These are phyloP conservation scores for Carassius gibelio DNA, from an alignment of 2,113 vertebrate species.

Conservation along the genomic window DNA sequence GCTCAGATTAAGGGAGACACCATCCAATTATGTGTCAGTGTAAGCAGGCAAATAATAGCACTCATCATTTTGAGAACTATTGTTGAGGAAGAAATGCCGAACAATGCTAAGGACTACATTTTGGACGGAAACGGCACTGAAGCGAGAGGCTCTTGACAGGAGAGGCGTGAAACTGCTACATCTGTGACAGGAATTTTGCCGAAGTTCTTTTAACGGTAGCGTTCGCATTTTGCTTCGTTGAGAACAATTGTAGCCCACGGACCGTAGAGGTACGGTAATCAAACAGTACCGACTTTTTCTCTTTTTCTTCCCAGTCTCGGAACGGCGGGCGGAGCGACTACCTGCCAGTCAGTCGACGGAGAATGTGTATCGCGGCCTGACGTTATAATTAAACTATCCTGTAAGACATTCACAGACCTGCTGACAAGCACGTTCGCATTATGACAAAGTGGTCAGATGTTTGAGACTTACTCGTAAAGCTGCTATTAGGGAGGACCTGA, in stretches of 20 bases:
- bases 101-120: slow-evolving; percentile 56
- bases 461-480: slow-evolving; percentile 77
- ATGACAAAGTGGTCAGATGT: slow-evolving; percentile 80
- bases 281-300: slow-evolving; percentile 77
- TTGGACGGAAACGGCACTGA: slow-evolving; percentile 41
- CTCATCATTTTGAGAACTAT: slow-evolving; percentile 61
- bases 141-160: slow-evolving; percentile 56
- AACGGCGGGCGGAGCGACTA: slow-evolving; percentile 75
- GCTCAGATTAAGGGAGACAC: slow-evolving; percentile 57
- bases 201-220: slow-evolving; percentile 48
- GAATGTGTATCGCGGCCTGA: slow-evolving; percentile 76
- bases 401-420: slow-evolving; percentile 79
- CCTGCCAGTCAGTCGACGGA: slow-evolving; percentile 75
- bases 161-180: slow-evolving; percentile 56
- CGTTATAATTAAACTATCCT: slow-evolving; percentile 87
- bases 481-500: slow-evolving; percentile 62
- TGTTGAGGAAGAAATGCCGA: slow-evolving; percentile 51
- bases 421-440: slow-evolving; percentile 81
- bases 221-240: slow-evolving; percentile 38
- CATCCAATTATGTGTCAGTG: slow-evolving; percentile 62
- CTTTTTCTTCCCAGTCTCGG: slow-evolving; percentile 74
- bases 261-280: slow-evolving; percentile 84
- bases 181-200: slow-evolving; percentile 58
- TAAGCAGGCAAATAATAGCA: slow-evolving; percentile 62
- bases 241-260: slow-evolving; percentile 75